Base-by-base conservation (phyloP, 92 coral and sea anemone genomes). In the Galaxea fascicularis region DNA sequence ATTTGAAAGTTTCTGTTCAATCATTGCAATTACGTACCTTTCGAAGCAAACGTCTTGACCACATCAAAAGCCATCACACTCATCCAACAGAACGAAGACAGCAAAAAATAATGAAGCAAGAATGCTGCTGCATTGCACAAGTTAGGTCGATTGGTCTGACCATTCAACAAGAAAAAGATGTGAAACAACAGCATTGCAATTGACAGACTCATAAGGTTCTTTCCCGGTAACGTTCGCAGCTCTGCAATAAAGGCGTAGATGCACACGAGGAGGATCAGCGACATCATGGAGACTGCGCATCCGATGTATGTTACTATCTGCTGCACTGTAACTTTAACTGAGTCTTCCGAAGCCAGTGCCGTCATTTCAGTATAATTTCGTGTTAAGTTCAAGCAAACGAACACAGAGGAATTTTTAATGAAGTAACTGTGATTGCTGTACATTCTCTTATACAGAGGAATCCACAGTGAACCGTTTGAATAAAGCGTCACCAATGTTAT, bases 141-240 rank as follows among this genome's bases (percentile, higher is more conserved):
- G 0, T 10, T 28, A 17, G 46, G 71, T 54, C 15, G 45, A 39
- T 35, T 76, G 39, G 27, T 76, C 14, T 51, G 20, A 20, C 83
- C 74, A 4, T 62, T 49, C n/a, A 47, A 41, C 4, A 63, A 78
- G 9, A 64, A 53, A 62, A 63, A 24, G 8, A n/a, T 60, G 63
- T 78, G 83, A 45, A 63, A 64, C 26, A 25, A 65, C 20, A 78
- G 15, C 83, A 78, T 65, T 9, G 95, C 67, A 45, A 73, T 51
- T 22, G 95, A 73, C 54, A 93, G 78, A 15, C 88, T 76, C 68
- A 93, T 87, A 41, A 93, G 84, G 24, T 82, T 76, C 49, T 81
- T 92, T 26, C 95, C 95, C 4, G 95, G 95, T 17, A 90, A 78
- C 10, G 90, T 92, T 41, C 95, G 76, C 12, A 92, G 91, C 28